Conservation (phyloP, 2,888 invertebrate genomes). For the Anodontia alba region DNA sequence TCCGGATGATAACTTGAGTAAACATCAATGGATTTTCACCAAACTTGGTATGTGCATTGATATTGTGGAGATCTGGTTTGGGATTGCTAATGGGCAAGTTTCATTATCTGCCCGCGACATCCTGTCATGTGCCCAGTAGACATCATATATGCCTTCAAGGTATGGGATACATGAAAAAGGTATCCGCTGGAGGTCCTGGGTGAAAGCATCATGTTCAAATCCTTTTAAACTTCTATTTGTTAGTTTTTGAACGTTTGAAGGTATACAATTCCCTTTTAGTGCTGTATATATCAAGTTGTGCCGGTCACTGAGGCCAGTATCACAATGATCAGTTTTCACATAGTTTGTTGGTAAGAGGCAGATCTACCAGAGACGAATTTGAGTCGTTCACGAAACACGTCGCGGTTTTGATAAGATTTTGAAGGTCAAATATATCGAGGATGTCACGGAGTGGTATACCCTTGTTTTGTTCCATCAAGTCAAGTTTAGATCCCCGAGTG, state of each 20-base stretch:
- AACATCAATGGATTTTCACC: too few relatives aligned
- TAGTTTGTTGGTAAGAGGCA: not conserved
- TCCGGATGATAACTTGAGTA: too few relatives aligned
- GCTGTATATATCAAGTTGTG: not conserved
- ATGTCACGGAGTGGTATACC: not conserved
- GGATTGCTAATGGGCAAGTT: too few relatives aligned
- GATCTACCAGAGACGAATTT: not conserved
- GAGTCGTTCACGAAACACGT: not conserved
- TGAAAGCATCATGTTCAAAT: not conserved
- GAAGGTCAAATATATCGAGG: not conserved
- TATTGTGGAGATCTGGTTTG: too few relatives aligned
- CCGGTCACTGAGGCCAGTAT: not conserved
- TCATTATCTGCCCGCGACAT: not conserved
- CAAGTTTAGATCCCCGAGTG: not conserved
- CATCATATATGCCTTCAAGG: not conserved
- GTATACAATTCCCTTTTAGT: not conserved
- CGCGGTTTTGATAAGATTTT: not conserved
- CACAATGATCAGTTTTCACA: not conserved
- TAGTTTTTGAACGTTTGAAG: not conserved
- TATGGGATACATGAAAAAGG: not conserved
- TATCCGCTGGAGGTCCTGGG: not conserved
- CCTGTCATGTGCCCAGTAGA: constrained; percentile 2
- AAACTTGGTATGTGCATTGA: too few relatives aligned
- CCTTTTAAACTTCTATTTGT: not conserved
- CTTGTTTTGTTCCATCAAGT: not conserved